Evolutionary conservation across 2,113 vertebrate genomes (phyloP).

Genomic region (Sander vitreus): DNA sequence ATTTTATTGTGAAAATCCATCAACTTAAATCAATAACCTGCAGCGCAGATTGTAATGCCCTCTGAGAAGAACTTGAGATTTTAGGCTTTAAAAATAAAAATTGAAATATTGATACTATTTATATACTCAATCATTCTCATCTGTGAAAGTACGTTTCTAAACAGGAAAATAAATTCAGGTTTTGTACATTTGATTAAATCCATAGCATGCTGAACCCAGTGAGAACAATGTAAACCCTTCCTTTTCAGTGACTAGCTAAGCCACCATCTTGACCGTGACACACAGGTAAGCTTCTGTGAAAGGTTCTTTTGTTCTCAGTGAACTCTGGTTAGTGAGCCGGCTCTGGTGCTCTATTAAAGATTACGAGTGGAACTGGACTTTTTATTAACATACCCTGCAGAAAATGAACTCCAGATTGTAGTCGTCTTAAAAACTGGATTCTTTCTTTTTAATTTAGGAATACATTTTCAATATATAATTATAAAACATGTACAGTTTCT

Average conservation of each 20-base stretch:
- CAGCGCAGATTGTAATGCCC: not conserved
- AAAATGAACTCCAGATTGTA: conserved; percentile 13
- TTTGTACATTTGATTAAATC: conserved; percentile 21
- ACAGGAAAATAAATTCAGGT: not conserved
- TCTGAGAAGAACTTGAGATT: not conserved
- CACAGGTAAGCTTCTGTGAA: conserved; percentile 69
- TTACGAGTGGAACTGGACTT: conserved; percentile 3
- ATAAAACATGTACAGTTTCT: conserved; percentile 42
- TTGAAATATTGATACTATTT: not conserved
- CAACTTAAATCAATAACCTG: not conserved
- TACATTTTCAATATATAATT: conserved; percentile 39
- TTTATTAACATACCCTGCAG: not conserved
- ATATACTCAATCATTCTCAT: not conserved
- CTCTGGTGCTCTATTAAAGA: conserved; percentile 26
- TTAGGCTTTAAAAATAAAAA: not conserved
- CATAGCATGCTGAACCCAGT: not conserved
- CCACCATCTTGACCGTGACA: conserved; percentile 46
- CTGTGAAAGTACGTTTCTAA: not conserved
- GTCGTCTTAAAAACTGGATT: conserved; percentile 23
- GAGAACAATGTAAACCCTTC: conserved; percentile 45
- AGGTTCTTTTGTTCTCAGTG: conserved; percentile 66
- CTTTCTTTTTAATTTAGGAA: conserved; percentile 47
- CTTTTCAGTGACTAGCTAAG: conserved; percentile 41
- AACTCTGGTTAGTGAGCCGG: conserved; percentile 28
- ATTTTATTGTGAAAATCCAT: not conserved